Base-by-base conservation (phyloP, 2,113 vertebrate species). In the Pitta sordida region DNA sequence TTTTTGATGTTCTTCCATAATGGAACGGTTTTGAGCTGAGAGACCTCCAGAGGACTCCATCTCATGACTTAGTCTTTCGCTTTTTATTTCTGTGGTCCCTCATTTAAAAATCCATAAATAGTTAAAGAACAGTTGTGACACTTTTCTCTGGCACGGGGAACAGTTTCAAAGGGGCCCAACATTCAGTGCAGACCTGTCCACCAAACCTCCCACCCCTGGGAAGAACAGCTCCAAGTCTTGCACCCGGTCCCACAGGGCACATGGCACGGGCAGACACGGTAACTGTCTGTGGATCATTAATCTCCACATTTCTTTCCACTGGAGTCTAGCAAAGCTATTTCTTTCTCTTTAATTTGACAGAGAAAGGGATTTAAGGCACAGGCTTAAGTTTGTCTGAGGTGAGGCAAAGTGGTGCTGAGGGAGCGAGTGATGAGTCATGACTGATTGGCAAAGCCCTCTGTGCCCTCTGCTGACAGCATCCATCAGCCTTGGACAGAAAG, bases 1-100 rank as follows among this genome's bases (percentile, higher is more conserved):
- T 55, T 85, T 88, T 86, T 88, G 32, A 94, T 64, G 46, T 51
- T 77, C 32, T 86, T 88, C 75, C 75, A 58, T 37, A 95, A 90
- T 10, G 23, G 43, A 68, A 73, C 16, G 37, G 20, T 18, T 90
- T 65, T 75, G 49, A 79, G 74, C 59, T 55, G 18, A 74, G 51
- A 80, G 37, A 84, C 36, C 63, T 77, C 75, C 1, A 0, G 37
- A 70, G 53, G 51, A 74, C 30, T 79, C 58, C 78, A 51, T 22
- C 37, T 37, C 55, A 59, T 43, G 46, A 83, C 32, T 62, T 23
- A 11, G 24, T 21, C 49, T 91, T 32, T 67, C 63, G 27, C 15
- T 85, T 84, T 81, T 77, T 67, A 52, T 76, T 86, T 88, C 88
- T 30, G 10, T 29, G 34, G 11, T 74, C 37, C 37, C 36, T 79